phyloP scores from a whole-genome alignment of 37 sponge, comb jelly and placozoan genomes.

The Halichondria panicea region DNA sequence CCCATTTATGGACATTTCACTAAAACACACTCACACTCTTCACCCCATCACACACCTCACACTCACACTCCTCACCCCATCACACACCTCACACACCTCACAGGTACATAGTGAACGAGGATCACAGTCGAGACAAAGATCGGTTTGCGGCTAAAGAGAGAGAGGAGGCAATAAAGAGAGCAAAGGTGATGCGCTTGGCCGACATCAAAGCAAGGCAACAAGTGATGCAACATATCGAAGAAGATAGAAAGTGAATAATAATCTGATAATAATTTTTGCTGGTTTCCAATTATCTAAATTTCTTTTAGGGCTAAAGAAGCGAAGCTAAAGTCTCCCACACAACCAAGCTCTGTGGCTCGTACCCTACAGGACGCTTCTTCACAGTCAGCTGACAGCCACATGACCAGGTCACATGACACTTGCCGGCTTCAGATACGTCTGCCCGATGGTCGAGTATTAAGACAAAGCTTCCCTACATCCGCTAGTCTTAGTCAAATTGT shows the following conservation, averaged over 20 bases:
- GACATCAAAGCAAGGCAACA: conserved; percentile 35
- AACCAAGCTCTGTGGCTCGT: background rate
- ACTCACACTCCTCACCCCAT: no score
- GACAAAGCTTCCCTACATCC: conserved; percentile 33
- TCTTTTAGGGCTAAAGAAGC: no score
- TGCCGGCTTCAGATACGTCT: conserved; percentile 45
- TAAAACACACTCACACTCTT: no score
- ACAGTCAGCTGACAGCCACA: background rate
- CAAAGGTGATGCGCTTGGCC: conserved; percentile 30
- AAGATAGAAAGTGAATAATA: conserved; percentile 38
- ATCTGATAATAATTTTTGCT: no score
- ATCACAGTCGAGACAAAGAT: conserved; percentile 34
- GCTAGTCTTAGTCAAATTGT: conserved; percentile 37
- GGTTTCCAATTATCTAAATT: no score
- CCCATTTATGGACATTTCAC: no score
- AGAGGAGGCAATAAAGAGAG: conserved; percentile 42
- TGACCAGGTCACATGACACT: background rate
- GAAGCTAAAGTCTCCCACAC: background rate
- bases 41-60: no score
- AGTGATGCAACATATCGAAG: conserved; percentile 43
- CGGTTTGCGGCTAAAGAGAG: conserved; percentile 49
- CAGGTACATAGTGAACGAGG: conserved; percentile 40
- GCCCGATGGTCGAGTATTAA: conserved; percentile 35
- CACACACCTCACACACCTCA: background rate
- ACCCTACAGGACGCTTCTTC: background rate